phyloP scores from a whole-genome alignment of 2,888 invertebrate species.

The Callosobruchus maculatus region DNA sequence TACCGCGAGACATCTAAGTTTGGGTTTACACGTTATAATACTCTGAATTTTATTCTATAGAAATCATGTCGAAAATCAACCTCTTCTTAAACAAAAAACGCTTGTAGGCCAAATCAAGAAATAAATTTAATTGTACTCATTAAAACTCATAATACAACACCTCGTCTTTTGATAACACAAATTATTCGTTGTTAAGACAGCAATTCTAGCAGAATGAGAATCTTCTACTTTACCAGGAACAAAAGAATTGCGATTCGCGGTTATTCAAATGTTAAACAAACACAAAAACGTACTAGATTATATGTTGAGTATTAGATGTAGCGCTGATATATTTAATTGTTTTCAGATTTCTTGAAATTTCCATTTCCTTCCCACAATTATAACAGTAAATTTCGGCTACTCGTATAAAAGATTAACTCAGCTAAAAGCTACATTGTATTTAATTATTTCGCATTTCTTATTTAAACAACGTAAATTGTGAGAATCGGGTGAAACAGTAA shows the following conservation, averaged over 20 bases:
- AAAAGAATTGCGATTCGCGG: not conserved
- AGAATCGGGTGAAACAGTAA: slow-evolving; percentile 30
- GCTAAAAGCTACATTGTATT: slow-evolving; percentile 3
- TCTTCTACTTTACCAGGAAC: not conserved
- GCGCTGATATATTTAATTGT: not conserved
- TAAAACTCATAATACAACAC: not conserved
- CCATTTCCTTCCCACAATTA: not conserved
- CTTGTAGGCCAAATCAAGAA: too few species aligned
- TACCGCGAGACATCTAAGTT: too few species aligned
- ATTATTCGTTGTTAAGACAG: not conserved
- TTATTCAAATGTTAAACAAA: not conserved
- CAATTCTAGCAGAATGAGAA: not conserved
- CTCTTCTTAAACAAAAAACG: too few species aligned
- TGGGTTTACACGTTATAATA: too few species aligned
- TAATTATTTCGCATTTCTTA: slow-evolving; percentile 29
- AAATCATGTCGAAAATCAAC: too few species aligned
- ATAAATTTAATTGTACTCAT: not conserved
- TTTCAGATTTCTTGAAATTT: not conserved
- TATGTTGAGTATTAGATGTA: not conserved
- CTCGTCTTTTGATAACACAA: not conserved
- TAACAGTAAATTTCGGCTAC: not conserved
- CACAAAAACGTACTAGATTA: not conserved
- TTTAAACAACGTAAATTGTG: slow-evolving; percentile 33
- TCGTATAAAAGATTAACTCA: not conserved
- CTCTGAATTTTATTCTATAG: too few species aligned